Evolutionary conservation across 2,888 invertebrate species (phyloP), one percentile per base, ranked within the genome.

Genomic region (Tetropium fuscum): DNA sequence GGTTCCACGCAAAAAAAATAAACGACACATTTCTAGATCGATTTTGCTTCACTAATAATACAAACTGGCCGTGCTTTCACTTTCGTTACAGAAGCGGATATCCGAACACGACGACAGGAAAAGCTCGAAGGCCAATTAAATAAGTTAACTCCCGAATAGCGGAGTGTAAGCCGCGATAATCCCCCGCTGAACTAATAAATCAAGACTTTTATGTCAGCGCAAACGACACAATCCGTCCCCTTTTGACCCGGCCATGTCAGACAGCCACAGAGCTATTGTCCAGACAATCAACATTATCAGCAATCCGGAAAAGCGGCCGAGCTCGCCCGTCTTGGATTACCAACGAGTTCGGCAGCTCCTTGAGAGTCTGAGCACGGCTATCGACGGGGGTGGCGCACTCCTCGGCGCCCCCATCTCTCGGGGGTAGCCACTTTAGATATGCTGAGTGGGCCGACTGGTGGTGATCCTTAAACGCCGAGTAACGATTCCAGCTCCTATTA

Each of bases 251-350:
- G 44, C 67, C 53, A 58, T 63, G 63, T 65, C 65, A 63, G 69
- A 72, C 70, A 64, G 61, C 67, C 58, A n/a, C n/a, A 43, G 63
- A 61, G 62, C 70, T 68, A 67, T 64, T 71, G 71, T 73, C 69
- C 73, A 72, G 72, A 73, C 71, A 73, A 72, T 71, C 73, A 72
- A 64, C 72, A 69, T 69, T 70, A 69, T 68, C 66, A 63, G 63
- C 48, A 41, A 60, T 11, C 18, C 41, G 51, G 30, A 30, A 30
- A 44, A 43, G 49, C 47, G 49, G 41, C 13, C 53, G 49, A 49
- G 56, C 54, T 51, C 58, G 49, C 13, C 48, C 44, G 18, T 40
- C 32, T 27, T 27, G 54, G 60, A 58, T 58, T 61, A 59, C 36
- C 56, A 49, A 63, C 56, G 44, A 61, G 58, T 59, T 32, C 55